A percentile compares a stretch with the other conserved stretches of the same genome.
These are phyloP conservation scores for Lathronympha strigana DNA, from an alignment of 2,888 invertebrate genomes.

Conservation along the genomic window DNA sequence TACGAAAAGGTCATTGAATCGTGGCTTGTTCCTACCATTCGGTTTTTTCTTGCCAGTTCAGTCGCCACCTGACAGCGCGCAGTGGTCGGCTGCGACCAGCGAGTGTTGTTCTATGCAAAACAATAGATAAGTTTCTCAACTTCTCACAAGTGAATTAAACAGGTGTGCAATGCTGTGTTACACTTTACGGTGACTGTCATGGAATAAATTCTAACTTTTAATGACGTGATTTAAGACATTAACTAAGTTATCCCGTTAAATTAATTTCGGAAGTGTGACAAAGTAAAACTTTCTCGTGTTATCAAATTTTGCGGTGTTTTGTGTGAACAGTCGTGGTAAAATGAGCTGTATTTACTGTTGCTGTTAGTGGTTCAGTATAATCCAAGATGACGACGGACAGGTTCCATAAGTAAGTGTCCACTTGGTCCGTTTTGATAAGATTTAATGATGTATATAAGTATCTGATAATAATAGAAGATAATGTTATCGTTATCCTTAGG, in stretches of 20 bases:
- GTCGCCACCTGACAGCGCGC: constrained; percentile 38
- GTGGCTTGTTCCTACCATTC: constrained; percentile 34
- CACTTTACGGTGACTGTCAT: constrained; percentile 7
- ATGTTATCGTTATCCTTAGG: constrained; percentile 24
- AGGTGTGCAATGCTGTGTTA: constrained; percentile 52
- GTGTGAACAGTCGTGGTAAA: constrained; percentile 61
- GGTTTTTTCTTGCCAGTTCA: constrained; percentile 34
- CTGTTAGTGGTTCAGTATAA: constrained; percentile 44
- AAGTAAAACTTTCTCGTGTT: constrained; percentile 72
- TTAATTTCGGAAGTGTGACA: constrained; percentile 59
- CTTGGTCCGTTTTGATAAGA: constrained; percentile 21
- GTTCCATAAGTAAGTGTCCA: constrained; percentile 85
- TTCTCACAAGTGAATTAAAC: constrained; percentile 49
- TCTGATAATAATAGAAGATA: constrained; percentile 28
- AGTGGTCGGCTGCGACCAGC: constrained; percentile 24
- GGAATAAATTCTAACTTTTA: constrained; percentile 37
- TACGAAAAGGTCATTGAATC: constrained; percentile 39
- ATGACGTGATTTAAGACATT: constrained; percentile 48
- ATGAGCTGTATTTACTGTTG: constrained; percentile 70
- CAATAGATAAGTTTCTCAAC: constrained; percentile 42
- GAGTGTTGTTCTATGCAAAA: constrained; percentile 28
- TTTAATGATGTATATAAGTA: constrained; percentile 54
- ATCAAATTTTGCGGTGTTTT: constrained; percentile 68
- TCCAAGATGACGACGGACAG: constrained; percentile 84
- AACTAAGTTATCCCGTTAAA: constrained; percentile 10